These are phyloP conservation scores for Jacana jacana DNA, from an alignment of 2,113 vertebrate genomes.

Conservation along the genomic window DNA sequence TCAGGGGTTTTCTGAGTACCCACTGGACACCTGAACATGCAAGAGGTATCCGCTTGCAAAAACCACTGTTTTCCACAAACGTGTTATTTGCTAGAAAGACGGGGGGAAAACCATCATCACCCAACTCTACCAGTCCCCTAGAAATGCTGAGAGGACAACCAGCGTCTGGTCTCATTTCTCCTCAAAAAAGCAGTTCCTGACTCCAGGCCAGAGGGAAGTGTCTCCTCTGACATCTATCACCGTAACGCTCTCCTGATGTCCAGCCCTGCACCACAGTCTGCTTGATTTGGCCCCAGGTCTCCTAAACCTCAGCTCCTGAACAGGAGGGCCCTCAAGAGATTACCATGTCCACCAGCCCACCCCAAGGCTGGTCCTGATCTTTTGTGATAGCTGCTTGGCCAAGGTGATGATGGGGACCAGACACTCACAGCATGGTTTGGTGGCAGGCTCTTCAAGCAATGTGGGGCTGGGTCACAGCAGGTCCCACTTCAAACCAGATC, in stretches of 20 bases:
- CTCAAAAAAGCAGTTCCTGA: neutral
- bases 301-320: neutral
- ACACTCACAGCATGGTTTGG: neutral
- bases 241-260: neutral
- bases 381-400: neutral
- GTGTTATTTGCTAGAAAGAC: neutral
- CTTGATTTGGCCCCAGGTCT: neutral
- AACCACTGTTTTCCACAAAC: neutral
- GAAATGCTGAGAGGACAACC: neutral
- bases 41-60: neutral
- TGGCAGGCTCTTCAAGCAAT: neutral
- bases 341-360: neutral
- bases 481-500: neutral
- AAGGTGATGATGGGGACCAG: neutral
- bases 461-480: neutral
- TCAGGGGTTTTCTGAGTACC: neutral
- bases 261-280: neutral
- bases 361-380: neutral
- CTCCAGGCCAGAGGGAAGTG: neutral
- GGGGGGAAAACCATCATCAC: neutral
- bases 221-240: neutral
- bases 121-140: neutral
- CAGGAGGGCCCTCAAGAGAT: neutral
- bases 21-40: neutral
- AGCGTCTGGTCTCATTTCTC: neutral